Evolutionary conservation across 2,888 invertebrate species (phyloP), one percentile per base, ranked within the genome.

Genomic region (Cremastobaeus sp.): DNA sequence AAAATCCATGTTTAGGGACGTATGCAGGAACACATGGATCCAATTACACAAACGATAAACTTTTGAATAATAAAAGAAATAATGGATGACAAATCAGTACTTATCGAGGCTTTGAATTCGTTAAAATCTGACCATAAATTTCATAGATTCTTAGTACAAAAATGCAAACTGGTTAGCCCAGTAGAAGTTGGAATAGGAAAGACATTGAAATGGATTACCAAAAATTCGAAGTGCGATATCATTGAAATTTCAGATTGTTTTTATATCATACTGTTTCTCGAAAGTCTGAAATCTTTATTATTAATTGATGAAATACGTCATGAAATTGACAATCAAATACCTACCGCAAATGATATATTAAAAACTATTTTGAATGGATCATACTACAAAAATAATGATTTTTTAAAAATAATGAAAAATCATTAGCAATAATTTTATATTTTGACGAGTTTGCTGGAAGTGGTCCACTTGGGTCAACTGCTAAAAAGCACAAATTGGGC

Each of bases 351-450:
- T 37, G 59, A 41, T 14, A 11, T 76, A 12, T 59, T 32, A 14
- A 30, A 75, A 25, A 73, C 66, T 1, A 72, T 78, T 9, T 28
- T 76, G 8, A 77, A 80, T 74, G 79, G 78, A 2, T 43, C 15
- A 1, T 57, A 71, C 28, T 80, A 75, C 39, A 65, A 52, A 47
- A 48, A 74, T 14, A 77, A 78, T 57, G 15, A 35, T 18, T 77
- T 72, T 78, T 78, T 35, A 39, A 41, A 18, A 20, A 60, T 3
- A 62, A 74, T 47, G 45, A 47, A 25, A 71, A 71, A 35, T 54
- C 76, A 11, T 41, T 81, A 28, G 74, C 74, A 12, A 65, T 81
- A 39, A 74, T 78, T 17, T 48, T 80, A 1, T 80, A 81, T 47
- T 76, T 72, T 30, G 78, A 66, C 8, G 55, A 66, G 6, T 18